Evolutionary conservation across 2,797 vertebrate genomes (phyloP), one percentile per base, ranked within the genome.

Genomic region (Gambelia wislizenii): DNA sequence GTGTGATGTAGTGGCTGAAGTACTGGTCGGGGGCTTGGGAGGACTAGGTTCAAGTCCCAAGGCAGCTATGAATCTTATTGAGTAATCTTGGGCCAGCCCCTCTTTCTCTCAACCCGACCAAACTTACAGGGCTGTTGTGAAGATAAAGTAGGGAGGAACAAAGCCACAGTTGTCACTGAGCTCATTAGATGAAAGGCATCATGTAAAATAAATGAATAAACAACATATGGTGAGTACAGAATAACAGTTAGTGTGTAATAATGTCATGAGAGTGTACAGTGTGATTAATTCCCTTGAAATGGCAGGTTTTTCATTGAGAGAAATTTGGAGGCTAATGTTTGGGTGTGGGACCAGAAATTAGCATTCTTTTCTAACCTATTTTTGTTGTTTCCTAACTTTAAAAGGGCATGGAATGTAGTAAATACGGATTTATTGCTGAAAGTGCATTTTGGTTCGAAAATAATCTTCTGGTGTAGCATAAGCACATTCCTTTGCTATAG

Each of bases 391-490:
- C 67, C 0, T 6, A 52, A 89, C 0, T 3, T 67, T 85, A 91
- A 92, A 22, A 6, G 89, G 83, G 90, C 92, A 92, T 91, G 92
- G 92, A 93, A 91, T 39, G 10, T 36, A 86, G 52, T 4, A 84
- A 0, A 0, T 36, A 85, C 56, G n/a, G 25, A 83, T 92, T 84
- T 7, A 90, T 88, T 91, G 67, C 69, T 85, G 72, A 85, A 87
- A 89, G 25, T 1, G 1, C 56, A 36, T 18, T 22, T 89, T 76
- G 12, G 79, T 91, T 92, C 89, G 61, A 79, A 89, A 92, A 83
- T 20, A 81, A 85, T 25, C 13, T 36, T n/a, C n/a, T 83, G 47
- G 36, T 5, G 4, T 52, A 56, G 49, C 5, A 72, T 70, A 54
- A 88, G 33, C 20, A 39, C 3, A 72, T 78, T 70, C 49, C 30